Evolutionary conservation across 2,113 vertebrate species (phyloP), one percentile per base, ranked within the genome.

Genomic region (Macaca nemestrina): DNA sequence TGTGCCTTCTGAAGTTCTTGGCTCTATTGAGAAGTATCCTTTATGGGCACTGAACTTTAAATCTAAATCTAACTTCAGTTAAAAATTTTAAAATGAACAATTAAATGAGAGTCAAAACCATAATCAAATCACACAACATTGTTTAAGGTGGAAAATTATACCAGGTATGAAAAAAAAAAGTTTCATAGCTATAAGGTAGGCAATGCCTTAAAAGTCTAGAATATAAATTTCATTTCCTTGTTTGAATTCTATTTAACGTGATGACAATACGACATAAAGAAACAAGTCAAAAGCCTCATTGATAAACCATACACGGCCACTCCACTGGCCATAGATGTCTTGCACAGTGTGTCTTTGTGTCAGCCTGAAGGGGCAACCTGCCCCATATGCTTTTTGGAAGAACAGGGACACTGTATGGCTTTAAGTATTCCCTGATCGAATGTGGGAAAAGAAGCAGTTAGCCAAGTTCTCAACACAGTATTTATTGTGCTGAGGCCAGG

Each of bases 381-480:
- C 96, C 95, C 61, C 98, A 97, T 97, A 96, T 90, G 88, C 73
- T 95, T 96, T 94, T 88, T 96, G 98, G 97, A 68, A 6, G 96
- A 93, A 96, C 27, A 48, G 83, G 83, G 94, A 94, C 84, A 97
- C 92, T 97, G 78, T 97, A 98, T 96, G 96, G 95, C 85, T 97
- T 93, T 96, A 97, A 98, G 96, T 88, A 59, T 79, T 95, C 96
- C 70, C 96, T 95, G 96, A 96, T 86, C 32, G 18, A 97, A 97
- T 97, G 96, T 97, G 97, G 97, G 97, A 96, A 97, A 98, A 93
- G 73, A 14, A 93, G 75, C 78, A 94, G 35, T 13, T 30, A 93
- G 97, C 97, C 98, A 98, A 98, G 85, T 93, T 97, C 52, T 40
- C 59, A 97, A 98, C 97, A 98, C 97, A 97, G 96, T 95, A 96